Evolutionary conservation across 2,797 vertebrate genomes (phyloP).

Genomic region (Myiothlypis coronata): DNA sequence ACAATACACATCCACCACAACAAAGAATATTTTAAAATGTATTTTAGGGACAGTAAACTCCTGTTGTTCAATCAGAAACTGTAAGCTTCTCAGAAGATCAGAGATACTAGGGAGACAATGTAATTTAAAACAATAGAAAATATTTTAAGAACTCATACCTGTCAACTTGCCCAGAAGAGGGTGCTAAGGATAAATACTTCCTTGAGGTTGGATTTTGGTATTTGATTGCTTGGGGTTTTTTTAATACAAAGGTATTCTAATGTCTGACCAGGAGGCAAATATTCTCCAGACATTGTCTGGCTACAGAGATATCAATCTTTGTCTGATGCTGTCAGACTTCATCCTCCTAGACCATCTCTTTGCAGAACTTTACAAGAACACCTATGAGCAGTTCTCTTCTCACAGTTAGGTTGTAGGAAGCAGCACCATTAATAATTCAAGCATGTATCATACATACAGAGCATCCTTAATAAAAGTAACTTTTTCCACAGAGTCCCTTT

Average conservation of each 20-base stretch:
- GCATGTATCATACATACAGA: not conserved
- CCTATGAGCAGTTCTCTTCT: not conserved
- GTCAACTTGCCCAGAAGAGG: not conserved
- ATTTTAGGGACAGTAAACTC: not conserved
- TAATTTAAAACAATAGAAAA: not conserved
- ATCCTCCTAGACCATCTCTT: not conserved
- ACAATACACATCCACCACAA: not conserved
- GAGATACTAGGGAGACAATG: not conserved
- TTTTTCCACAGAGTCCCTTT: not conserved
- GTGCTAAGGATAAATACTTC: conserved; percentile 6
- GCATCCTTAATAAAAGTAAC: not conserved
- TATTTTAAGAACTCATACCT: not conserved
- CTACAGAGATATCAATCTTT: not conserved
- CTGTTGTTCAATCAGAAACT: not conserved
- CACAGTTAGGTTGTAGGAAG: not conserved
- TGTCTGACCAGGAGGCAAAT: not conserved
- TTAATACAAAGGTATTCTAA: not conserved
- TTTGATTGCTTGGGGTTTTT: not conserved
- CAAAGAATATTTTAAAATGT: not conserved
- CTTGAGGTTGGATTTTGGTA: not conserved
- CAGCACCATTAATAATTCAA: not conserved
- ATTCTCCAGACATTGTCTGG: not conserved
- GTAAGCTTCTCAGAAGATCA: not conserved
- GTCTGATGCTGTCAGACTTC: not conserved
- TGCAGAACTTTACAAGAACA: not conserved